Evolutionary conservation across 1,140 invertebrate genomes (phyloP).

Genomic region (Sarcophaga peregrina): DNA sequence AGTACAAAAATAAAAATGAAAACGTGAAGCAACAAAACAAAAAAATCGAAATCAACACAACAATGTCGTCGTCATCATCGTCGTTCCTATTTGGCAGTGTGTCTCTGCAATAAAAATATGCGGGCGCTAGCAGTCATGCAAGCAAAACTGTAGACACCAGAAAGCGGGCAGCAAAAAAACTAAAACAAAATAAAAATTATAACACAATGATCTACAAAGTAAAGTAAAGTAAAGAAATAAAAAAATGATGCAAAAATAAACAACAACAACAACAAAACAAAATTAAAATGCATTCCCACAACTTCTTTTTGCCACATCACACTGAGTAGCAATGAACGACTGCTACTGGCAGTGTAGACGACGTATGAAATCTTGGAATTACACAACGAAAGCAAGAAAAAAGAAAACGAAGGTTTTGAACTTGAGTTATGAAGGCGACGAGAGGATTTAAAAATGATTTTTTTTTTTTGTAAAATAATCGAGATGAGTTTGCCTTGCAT

Average conservation of each 20-base stretch:
- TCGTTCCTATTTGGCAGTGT: neutral
- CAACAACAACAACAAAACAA: neutral
- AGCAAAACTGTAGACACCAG: constrained; percentile 24
- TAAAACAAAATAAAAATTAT: constrained; percentile 5
- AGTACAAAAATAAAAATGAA: neutral
- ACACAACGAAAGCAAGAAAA: neutral
- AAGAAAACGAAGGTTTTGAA: constrained; percentile 25
- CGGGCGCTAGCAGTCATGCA: constrained; percentile 33
- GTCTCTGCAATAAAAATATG: neutral
- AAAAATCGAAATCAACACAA: too few relatives aligned
- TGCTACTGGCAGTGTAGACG: neutral
- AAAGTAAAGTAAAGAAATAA: too few relatives aligned
- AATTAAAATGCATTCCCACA: constrained; percentile 12
- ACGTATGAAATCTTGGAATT: neutral
- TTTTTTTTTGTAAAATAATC: constrained; percentile 24
- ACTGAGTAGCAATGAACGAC: neutral
- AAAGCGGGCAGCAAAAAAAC: neutral
- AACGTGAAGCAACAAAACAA: too few relatives aligned
- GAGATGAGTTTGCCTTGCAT: neutral
- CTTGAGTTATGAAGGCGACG: constrained; percentile 25
- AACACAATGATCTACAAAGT: constrained; percentile 18
- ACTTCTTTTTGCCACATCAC: neutral
- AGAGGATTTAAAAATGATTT: constrained; percentile 3
- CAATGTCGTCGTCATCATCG: too few relatives aligned
- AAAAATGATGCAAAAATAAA: too few relatives aligned